A percentile compares a stretch with the other conserved stretches of the same genome.
These are phyloP conservation scores for Chymomyza caudatula DNA, from an alignment of 2,888 invertebrate genomes.

Conservation along the genomic window DNA sequence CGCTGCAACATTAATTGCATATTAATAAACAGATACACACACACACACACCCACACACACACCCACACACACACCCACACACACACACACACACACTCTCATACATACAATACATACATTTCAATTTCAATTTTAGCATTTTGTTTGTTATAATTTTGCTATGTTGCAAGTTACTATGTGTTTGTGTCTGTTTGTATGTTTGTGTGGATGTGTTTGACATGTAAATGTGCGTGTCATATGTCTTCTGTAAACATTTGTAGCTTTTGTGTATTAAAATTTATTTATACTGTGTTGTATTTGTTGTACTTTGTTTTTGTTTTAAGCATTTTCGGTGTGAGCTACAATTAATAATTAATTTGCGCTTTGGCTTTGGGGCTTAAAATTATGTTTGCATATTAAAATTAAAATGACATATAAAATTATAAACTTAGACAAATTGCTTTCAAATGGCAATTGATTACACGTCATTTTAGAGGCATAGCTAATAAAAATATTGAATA, in stretches of 20 bases:
- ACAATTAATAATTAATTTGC: conserved; percentile 35
- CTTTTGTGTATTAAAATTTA: not conserved
- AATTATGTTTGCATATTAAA: not conserved
- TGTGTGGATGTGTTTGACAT: not conserved
- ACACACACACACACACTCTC: not conserved
- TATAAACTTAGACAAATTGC: not conserved
- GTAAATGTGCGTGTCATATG: not conserved
- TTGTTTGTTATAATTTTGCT: conserved; percentile 13
- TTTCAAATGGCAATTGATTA: not conserved
- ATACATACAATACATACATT: not conserved
- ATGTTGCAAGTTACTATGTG: not conserved
- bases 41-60: conserved; percentile 24
- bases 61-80: conserved; percentile 23
- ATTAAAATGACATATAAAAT: not conserved
- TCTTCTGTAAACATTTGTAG: not conserved
- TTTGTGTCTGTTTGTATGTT: too few species aligned
- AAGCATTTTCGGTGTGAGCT: conserved; percentile 29
- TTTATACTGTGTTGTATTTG: not conserved
- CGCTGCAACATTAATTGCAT: conserved; percentile 55
- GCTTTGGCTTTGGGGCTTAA: conserved; percentile 3
- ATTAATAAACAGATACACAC: conserved; percentile 44
- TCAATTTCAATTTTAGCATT: conserved; percentile 24
- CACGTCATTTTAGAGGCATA: not conserved
- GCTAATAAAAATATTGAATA: too few species aligned
- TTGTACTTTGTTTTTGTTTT: not conserved